Evolutionary conservation across 2,888 invertebrate genomes (phyloP), one percentile per base, ranked within the genome.

Genomic region (Epinotia bilunana): DNA sequence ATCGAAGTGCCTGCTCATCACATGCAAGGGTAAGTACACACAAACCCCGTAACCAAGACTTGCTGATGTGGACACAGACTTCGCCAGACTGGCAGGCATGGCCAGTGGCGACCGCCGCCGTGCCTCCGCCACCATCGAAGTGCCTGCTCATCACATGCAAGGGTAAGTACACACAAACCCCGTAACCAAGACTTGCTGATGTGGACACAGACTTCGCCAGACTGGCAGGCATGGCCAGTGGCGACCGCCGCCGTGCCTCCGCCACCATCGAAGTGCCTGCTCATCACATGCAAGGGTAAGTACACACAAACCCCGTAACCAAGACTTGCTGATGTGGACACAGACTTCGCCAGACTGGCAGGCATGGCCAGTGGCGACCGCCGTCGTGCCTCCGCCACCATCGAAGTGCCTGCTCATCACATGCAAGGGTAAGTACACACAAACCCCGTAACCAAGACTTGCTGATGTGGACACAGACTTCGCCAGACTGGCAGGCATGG

Each of bases 401-500:
- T 98, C 86, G 98, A 98, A 91, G 97, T 98, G 84, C 97, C 98
- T 83, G 82, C 90, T 80, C 92, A 91, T 88, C 91, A 90, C 79
- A 86, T 92, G 88, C 95, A 96, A 90, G 97, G 96, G 97, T 97
- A 91, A 95, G 96, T 95, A 69, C 61, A 61, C 55, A 43, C 53
- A 55, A 73, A 9, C 18, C 9, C n/a, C n/a, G n/a, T n/a, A n/a
- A n/a, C n/a, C 99, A 55, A 95, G 99, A 80, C 95, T 99, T 81
- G 98, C 98, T 83, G 98, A 99, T 93, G 97, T 98, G 87, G 98
- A 99, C 91, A 98, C 98, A 39, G 98, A 99, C 95, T 99, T 99
- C 90, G 98, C 98, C 78, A 95, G 98, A 79, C 95, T 99, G 82
- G 99, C 99, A 77, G 99, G 99, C 90, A 97, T 98, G 96, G 98